Evolutionary conservation across 2,113 vertebrate species (phyloP).

Genomic region (Leucoraja erinaceus): DNA sequence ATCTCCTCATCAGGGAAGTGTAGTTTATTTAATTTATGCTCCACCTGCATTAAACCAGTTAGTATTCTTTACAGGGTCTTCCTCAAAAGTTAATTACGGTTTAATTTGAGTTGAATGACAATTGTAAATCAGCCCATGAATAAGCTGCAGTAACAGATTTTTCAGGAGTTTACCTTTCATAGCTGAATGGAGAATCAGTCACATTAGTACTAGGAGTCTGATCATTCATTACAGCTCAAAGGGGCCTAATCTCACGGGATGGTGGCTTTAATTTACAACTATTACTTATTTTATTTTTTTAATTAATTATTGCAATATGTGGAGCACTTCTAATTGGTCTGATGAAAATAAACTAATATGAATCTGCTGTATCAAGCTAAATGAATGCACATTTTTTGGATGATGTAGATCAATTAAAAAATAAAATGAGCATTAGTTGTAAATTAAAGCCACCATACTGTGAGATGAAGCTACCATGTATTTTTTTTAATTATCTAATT

Average conservation of each 20-base stretch:
- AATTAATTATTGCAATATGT: not conserved
- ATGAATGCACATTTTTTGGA: not conserved
- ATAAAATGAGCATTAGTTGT: too few species aligned
- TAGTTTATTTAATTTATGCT: not conserved
- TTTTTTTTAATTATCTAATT: not conserved
- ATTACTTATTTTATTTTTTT: not conserved
- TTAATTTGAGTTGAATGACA: slow-evolving; percentile 19
- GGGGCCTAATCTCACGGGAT: not conserved
- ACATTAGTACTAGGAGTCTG: not conserved
- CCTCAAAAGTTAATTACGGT: not conserved
- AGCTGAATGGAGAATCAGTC: not conserved
- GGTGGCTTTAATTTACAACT: not conserved
- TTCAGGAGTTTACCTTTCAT: not conserved
- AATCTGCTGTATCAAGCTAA: not conserved
- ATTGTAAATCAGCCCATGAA: not conserved
- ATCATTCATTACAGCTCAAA: not conserved
- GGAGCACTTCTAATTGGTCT: not conserved
- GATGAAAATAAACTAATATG: too few species aligned
- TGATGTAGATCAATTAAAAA: too few species aligned
- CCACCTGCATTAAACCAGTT: not conserved
- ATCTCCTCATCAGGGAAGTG: not conserved
- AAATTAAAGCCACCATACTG: too few species aligned
- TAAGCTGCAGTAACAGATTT: not conserved
- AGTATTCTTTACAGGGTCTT: not conserved
- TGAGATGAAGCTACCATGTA: not conserved